Conservation (phyloP, 2,797 vertebrate genomes). For the Spondyliosoma cantharus region DNA sequence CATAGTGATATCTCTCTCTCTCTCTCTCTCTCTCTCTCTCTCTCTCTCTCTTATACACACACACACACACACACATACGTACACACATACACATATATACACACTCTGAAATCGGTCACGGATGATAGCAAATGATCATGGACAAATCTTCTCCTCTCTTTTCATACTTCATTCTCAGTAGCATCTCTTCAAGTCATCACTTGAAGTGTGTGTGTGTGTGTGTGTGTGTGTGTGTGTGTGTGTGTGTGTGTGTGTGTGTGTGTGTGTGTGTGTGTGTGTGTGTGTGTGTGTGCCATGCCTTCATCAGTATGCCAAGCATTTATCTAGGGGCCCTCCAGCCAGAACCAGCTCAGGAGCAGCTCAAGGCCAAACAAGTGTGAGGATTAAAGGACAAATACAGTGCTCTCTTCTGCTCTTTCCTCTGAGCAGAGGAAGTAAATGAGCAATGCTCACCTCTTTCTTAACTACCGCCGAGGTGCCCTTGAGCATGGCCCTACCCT, state of each 20-base stretch:
- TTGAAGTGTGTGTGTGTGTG: slow-evolving; percentile 30
- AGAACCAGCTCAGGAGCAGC: slow-evolving; percentile 74
- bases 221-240: slow-evolving; percentile 35
- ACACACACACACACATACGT: background rate
- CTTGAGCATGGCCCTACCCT: slow-evolving; percentile 63
- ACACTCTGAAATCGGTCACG: slow-evolving; percentile 26
- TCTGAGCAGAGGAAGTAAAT: slow-evolving; percentile 61
- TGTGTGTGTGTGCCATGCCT: slow-evolving; percentile 36
- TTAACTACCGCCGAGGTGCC: slow-evolving; percentile 68
- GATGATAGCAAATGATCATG: slow-evolving; percentile 41
- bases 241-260: slow-evolving; percentile 27
- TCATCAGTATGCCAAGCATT: slow-evolving; percentile 79
- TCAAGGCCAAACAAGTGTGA: slow-evolving; percentile 81
- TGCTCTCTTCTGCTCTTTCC: slow-evolving; percentile 56
- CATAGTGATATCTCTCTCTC: background rate
- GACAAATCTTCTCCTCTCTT: slow-evolving; percentile 45
- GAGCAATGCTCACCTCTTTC: slow-evolving; percentile 55
- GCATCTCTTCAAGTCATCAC: slow-evolving; percentile 60
- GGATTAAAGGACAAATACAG: slow-evolving; percentile 77
- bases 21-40: background rate
- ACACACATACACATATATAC: background rate
- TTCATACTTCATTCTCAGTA: slow-evolving; percentile 64
- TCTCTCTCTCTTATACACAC: background rate
- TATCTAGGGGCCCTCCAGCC: slow-evolving; percentile 73
- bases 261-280: background rate